Base-by-base conservation (phyloP, 2,113 vertebrate genomes). In the Callospermophilus lateralis region DNA sequence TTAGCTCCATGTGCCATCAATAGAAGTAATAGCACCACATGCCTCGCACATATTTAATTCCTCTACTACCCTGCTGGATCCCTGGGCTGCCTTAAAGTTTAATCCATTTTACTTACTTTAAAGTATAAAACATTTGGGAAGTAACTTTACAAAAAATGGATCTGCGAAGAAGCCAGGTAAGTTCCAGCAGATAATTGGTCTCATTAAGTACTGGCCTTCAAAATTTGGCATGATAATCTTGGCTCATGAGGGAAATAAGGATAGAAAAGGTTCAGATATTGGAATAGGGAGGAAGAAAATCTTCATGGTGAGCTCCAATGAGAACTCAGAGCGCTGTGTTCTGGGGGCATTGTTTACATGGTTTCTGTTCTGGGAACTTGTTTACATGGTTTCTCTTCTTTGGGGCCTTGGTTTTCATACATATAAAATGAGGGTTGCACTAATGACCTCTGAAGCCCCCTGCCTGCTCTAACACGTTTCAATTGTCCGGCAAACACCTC, bases 71-170 rank as follows among this genome's bases (percentile, higher is more conserved):
- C 32, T 12, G 68, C 72, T 8, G 30, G 51, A 19, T 65, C n/a
- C 45, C 63, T 89, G 77, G 39, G 84, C 65, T 26, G 45, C 65
- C 63, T 76, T 74, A 67, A 79, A 65, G 34, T 45, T 84, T 72
- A 87, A 84, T 20, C 42, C 53, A 37, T 58, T 89, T 90, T 72
- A 78, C n/a, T n/a, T n/a, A n/a, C 73, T 55, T 55, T 87, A 92
- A 90, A 95, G 48, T 51, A 32, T 34, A 77, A 93, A 91, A 92
- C 22, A 24, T 73, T 45, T 8, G 4, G 17, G 11, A 85, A 77
- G 83, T 93, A 92, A 88, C 73, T 72, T 34, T 73, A 73, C 37
- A 72, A 90, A 24, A 95, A 55, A 48, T 28, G n/a, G 12, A 80
- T 32, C 55, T 42, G 32, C 10, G 93, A 87, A 90, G 73, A 81